Evolutionary conservation across 2,888 invertebrate species (phyloP), one percentile per base, ranked within the genome.

Genomic region (Xanthorhoe designata): DNA sequence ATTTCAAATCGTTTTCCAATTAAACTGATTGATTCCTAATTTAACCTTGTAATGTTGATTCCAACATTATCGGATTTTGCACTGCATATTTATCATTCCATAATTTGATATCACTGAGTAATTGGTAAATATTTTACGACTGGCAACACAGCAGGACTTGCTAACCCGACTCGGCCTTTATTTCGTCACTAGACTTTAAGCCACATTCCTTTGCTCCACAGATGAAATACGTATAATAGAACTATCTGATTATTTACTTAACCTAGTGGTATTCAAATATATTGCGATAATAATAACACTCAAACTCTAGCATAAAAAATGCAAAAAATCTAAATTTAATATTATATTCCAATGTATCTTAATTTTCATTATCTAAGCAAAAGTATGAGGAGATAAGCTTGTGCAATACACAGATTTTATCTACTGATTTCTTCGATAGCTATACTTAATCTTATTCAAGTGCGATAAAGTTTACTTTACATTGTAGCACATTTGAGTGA

Each of bases 101-200:
- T 58, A 54, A 61, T 68, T 68, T 64, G 61, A 61, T 64, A 64
- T 64, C 50, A 57, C 38, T 64, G 42, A 64, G 32, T 68, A 64
- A 68, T 68, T 64, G 64, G 60, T 50, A 64, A 68, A 71, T 71
- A 71, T 70, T 66, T 71, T 64, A 73, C 55, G 59, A 65, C 63
- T 70, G 74, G 68, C 65, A 64, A 61, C 65, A 68, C 74, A 68
- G 68, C 64, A 67, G 71, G 69, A 74, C 70, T 64, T 55, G 65
- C 57, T 54, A 51, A 65, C 68, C 69, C 63, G 66, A 70, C 65
- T 61, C 71, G 69, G 71, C 68, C 71, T 72, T 72, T 66, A 66
- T 74, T 74, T 74, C 74, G 68, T 72, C 74, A 74, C 56, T 53
- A 61, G 49, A 59, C 61, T 63, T 56, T 51, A 59, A 60, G 38